Base-by-base conservation (phyloP, 1,140 invertebrate species). In the Pollicipes pollicipes region DNA sequence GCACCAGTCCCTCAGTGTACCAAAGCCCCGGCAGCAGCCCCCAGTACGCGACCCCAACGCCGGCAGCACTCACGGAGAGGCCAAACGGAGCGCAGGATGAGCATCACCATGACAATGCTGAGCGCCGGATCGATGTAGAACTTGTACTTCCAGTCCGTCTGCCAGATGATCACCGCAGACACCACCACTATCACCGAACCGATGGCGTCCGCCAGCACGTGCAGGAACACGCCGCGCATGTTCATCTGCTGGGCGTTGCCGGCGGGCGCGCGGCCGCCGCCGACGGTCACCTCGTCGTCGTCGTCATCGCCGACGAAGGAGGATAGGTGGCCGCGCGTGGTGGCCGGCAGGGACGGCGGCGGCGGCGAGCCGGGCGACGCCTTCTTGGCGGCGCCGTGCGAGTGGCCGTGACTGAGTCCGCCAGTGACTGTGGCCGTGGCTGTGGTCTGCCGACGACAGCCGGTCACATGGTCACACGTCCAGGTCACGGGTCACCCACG, bases 181-280 rank as follows among this genome's bases (percentile, higher is more conserved):
- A 90, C 88, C 30, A 99, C 90, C 6, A 99, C 97, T 78, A 99
- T 95, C 0, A 99, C 88, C 3, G 97, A 99, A 73, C 90, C 90
- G 58, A 97, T 81, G 30, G 96, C 96, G 83, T 99, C 97, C 30
- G 95, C 96, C 8, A 99, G 78, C 8, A 99, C 90, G 81, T 99
- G 97, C 66, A 99, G 83, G 79, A 98, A 99, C 0, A 98, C 97
- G 27, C 94, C 95, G 68, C 90, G 84, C 91, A 98, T 98, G 78
- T 99, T 99, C 88, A 99, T 89, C 77, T 96, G 89, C 30, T 86
- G 86, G 0, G 88, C 84, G 76, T 87, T 85, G 30, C 72, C 75
- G 75, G 69, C 63, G 71, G 75, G 13, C 64, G 8, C 31, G 72
- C 63, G 31, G 66, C 32, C 31, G 68, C 45, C 45, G 24, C 13